Evolutionary conservation across 2,113 vertebrate genomes (phyloP), one percentile per base, ranked within the genome.

Genomic region (Paracanthobrama guichenoti): DNA sequence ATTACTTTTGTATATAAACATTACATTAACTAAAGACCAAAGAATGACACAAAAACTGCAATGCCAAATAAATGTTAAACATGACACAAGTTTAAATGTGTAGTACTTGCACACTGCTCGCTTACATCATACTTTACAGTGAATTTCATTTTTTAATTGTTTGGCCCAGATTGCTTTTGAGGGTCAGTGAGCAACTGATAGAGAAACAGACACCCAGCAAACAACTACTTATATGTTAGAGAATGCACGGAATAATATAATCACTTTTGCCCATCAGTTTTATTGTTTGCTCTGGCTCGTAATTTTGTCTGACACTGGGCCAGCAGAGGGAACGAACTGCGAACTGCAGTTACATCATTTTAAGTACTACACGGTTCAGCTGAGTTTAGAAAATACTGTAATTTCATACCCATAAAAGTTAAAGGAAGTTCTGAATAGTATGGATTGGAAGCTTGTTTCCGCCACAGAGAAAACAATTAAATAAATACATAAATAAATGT

Each of bases 221-320:
- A 67, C 64, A 39, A 67, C 16, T 18, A 20, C 31, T 2, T 31
- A 31, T 67, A 35, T 69, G 64, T 69, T 82, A 78, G 77, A 84
- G 64, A 87, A 86, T 66, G 83, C 28, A 31, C 13, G 44, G 83
- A 48, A 59, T 87, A 81, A 88, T 82, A 28, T 84, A 88, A 88
- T 88, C 74, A 48, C 39, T 81, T 76, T n/a, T 60, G 69, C 44
- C 64, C 67, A 26, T 22, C 35, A 42, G 22, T 28, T 31, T 89
- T 83, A 76, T 84, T 87, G 90, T 31, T 86, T 83, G 75, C 55
- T 60, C 60, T 78, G 75, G 53, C 55, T 24, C 62, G 39, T 57
- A 84, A 86, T 39, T 59, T 60, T 82, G 42, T 7, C 2, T 3
- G 18, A 69, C 9, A 11, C 66, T 69, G 35, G 4, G 4, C 18